Evolutionary conservation across 2,888 invertebrate genomes (phyloP).

Genomic region (Chloroclystis v-ata): DNA sequence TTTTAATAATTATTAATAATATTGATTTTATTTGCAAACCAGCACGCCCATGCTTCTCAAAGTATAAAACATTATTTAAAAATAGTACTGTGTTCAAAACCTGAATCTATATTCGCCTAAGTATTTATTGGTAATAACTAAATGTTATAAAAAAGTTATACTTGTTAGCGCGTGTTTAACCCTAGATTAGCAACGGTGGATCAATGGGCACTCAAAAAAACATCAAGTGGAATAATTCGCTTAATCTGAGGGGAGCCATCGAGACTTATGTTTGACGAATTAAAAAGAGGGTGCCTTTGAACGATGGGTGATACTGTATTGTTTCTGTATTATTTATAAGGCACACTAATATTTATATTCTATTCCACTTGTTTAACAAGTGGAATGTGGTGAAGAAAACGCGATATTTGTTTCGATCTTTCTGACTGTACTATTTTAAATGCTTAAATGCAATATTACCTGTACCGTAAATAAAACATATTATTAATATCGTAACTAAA

Average conservation of each 20-base stretch:
- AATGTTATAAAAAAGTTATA: not conserved
- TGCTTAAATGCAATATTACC: too few species aligned
- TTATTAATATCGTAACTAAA: too few species aligned
- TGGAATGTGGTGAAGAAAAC: too few species aligned
- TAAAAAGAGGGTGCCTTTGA: conserved; percentile 55
- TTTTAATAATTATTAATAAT: too few species aligned
- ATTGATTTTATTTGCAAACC: too few species aligned
- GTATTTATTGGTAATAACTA: not conserved
- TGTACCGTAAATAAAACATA: too few species aligned
- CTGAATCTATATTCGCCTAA: too few species aligned
- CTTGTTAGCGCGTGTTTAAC: not conserved
- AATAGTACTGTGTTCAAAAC: too few species aligned
- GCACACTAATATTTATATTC: not conserved
- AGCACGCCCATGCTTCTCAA: too few species aligned
- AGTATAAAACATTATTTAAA: too few species aligned
- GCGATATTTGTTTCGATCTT: too few species aligned
- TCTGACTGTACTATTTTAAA: too few species aligned
- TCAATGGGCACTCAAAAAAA: conserved; percentile 11
- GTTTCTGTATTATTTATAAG: not conserved
- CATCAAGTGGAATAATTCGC: conserved; percentile 44
- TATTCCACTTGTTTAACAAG: not conserved
- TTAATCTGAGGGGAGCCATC: conserved; percentile 43
- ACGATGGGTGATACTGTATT: conserved; percentile 11
- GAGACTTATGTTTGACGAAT: conserved; percentile 64
- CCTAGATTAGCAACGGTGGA: not conserved